Evolutionary conservation across 53 echinoderm and acorn worm species (phyloP), one percentile per base, ranked within the genome.

Genomic region (Actinopyga echinites): DNA sequence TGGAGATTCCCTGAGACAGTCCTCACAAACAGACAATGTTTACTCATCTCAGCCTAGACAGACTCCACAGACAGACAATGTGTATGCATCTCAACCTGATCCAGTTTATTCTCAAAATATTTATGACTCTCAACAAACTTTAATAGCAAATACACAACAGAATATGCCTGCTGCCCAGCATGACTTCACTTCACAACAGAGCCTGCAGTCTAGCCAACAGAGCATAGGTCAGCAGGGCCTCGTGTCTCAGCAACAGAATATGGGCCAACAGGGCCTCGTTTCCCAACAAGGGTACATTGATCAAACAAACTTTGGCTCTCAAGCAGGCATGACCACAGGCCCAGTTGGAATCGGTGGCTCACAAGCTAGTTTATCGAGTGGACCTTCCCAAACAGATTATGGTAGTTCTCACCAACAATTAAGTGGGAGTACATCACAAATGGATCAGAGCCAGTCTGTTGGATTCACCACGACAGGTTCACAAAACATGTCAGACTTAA

Each of bases 281-380:
- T 68, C 82, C 32, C 83, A 87, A 33, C 58, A 89, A 21, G 79
- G 89, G 1, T 93, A 93, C 56, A 59, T 74, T 34, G 83, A 74
- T 64, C 90, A 85, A 37, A 55, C 90, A 55, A 77, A 55, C 56
- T 77, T 55, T 31, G 26, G 80, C 66, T 37, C 85, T 37, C 79
- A 80, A 62, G 35, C 77, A 75, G 81, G 65, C 64, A 64, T 59
- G 49, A 80, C 19, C 38, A 58, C 52, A 40, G 49, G 67, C 22
- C 54, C 59, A 25, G 64, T 38, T 52, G 49, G 74, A 64, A 12
- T 40, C 69, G 80, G 56, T 80, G 59, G 25, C 66, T 63, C 25
- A 57, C 75, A 63, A 43, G 56, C 64, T 52, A 67, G 56, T 55
- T 82, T n/a, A 77, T 52, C 75, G 52, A 75, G 55, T 56, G 65